phyloP scores from a whole-genome alignment of 2,113 vertebrate species.

The Urocitellus parryii region DNA sequence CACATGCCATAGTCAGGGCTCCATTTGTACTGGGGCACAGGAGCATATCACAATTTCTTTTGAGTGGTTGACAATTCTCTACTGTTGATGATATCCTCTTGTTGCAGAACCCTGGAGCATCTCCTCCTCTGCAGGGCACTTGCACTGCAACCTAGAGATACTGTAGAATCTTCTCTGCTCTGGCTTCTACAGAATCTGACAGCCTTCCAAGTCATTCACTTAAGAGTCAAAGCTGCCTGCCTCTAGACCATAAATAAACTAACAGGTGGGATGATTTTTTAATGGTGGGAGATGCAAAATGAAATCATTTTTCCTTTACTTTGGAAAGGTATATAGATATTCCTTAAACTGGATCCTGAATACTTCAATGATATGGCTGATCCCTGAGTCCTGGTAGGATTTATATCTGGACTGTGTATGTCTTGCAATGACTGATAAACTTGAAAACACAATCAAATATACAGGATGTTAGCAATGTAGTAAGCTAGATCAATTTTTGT shows the following conservation, averaged over 20 bases:
- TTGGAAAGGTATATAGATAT: not conserved
- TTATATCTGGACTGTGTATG: not conserved
- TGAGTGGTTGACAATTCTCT: not conserved
- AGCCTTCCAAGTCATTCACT: not conserved
- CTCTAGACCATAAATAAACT: not conserved
- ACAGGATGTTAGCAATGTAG: not conserved
- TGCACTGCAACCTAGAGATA: not conserved
- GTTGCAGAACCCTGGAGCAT: not conserved
- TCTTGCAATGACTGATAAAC: not conserved
- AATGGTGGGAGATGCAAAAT: not conserved
- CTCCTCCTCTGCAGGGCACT: not conserved
- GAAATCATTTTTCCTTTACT: not conserved
- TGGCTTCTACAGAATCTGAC: not conserved
- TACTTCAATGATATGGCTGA: not conserved
- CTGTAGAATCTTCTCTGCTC: not conserved
- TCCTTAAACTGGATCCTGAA: not conserved
- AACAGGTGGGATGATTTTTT: not conserved
- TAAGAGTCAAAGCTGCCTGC: not conserved
- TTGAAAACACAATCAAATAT: not conserved
- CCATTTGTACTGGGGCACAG: not conserved
- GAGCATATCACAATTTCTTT: not conserved
- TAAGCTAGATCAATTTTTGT: not conserved
- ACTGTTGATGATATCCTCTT: not conserved
- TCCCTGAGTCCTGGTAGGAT: not conserved
- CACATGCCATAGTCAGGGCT: not conserved